Evolutionary conservation across 2,797 vertebrate species (phyloP), one percentile per base, ranked within the genome.

Genomic region (Sebastes matsubarae): DNA sequence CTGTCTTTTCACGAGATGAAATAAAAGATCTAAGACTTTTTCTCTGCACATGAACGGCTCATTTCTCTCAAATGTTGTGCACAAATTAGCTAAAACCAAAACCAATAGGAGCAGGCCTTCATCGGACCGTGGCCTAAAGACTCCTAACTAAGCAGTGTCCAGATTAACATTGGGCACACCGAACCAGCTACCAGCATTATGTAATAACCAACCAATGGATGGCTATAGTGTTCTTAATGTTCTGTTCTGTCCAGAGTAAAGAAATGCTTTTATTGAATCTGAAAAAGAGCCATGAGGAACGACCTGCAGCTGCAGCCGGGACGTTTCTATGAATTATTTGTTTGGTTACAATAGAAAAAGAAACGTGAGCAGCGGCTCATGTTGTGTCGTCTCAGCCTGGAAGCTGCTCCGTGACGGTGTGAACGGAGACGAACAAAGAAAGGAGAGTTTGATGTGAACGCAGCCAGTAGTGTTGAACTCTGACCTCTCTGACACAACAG

Each of bases 81-180:
- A 36, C 34, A 36, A 36, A 0, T 36, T 36, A 36, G 34, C 34
- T 36, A 36, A 36, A 36, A 36, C 0, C 34, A 36, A 13, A 36
- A 18, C 8, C 9, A 52, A 30, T 1, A 55, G 8, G n/a, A 55
- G 6, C 27, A 1, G 18, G 1, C 10, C 42, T 3, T 68, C 5
- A n/a, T 13, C 0, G 25, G n/a, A 12, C 29, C 9, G 1, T n/a
- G 42, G 27, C 25, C 13, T 60, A 0, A 0, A 8, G 58, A 1
- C 58, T 52, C 27, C 34, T 36, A 36, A 36, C 18, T 30, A n/a
- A 32, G 3, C 11, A 52, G 66, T 5, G 18, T 4, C 18, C 27
- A 32, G 5, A 22, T 9, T 6, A 46, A 54, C 20, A 29, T 12
- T 10, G 42, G 52, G 11, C 52, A 20, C 50, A 54, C 22, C 8